Evolutionary conservation across 2,888 invertebrate species (phyloP), one percentile per base, ranked within the genome.

Genomic region (Drosophila mimetica): DNA sequence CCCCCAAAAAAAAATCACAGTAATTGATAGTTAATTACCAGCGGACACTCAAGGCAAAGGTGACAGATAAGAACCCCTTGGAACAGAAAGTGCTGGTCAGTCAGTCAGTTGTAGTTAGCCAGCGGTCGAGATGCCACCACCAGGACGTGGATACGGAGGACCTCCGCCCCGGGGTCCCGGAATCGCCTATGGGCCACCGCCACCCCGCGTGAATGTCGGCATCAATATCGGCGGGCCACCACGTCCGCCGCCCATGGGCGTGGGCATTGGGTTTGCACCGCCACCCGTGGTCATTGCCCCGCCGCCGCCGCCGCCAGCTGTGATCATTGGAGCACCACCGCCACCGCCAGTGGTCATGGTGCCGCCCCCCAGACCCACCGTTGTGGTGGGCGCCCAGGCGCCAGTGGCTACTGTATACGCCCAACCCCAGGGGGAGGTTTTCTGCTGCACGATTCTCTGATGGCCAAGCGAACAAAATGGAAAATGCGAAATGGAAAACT

Each of bases 21-120:
- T 86, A 83, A 83, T 83, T 75, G 81, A 84, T 86, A 75, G 65
- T 78, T 86, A 83, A 83, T 83, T 83, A 83, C 70, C 65, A 11
- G 34, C 28, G 57, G 44, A 32, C 67, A 71, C 73, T 71, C 57
- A 58, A 66, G 51, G 44, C 55, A 25, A 52, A 25, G 2, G 20
- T 9, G 14, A 6, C 5, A 30, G 64, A 64, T 63, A 63, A 63
- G 42, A 4, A n/a, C n/a, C n/a, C n/a, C n/a, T n/a, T n/a, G n/a
- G n/a, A n/a, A n/a, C n/a, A n/a, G n/a, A 13, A 58, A 25, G 22
- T 34, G 28, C 54, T 32, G 50, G 66, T 22, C 63, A 66, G 65
- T 71, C 50, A 41, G 8, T 42, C 51, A 50, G 8, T n/a, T n/a
- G n/a, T 37, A 2, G 32, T 16, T 30, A 46, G 30, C 54, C 34